Evolutionary conservation across 1,140 invertebrate genomes (phyloP).

Genomic region (Drosophila watanabei): DNA sequence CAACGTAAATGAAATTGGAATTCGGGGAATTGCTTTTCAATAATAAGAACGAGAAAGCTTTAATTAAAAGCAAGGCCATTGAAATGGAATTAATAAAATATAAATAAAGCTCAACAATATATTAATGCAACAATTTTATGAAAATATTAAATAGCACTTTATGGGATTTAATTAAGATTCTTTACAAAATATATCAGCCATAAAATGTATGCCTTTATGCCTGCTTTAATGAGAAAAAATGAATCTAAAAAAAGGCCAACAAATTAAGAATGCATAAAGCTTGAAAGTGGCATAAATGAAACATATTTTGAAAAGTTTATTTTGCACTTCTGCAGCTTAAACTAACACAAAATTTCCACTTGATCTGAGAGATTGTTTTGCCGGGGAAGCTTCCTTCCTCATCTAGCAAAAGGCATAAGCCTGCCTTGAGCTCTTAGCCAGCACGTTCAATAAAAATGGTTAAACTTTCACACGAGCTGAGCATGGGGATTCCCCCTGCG

Average conservation of each 20-base stretch:
- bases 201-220: neutral
- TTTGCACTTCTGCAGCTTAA: neutral
- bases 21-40: neutral
- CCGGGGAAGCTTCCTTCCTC: too few relatives aligned
- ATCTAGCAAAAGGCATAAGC: slow-evolving; percentile 39
- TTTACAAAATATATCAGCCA: neutral
- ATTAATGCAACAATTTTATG: neutral
- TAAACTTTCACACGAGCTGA: slow-evolving; percentile 41
- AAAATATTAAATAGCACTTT: neutral
- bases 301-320: neutral
- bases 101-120: neutral
- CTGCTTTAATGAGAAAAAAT: neutral
- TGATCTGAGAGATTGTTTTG: slow-evolving; percentile 36
- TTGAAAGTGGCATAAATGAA: neutral
- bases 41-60: slow-evolving; percentile 2
- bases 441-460: slow-evolving; percentile 43
- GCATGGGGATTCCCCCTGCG: neutral
- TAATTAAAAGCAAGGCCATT: slow-evolving; percentile 12
- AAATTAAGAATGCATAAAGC: neutral
- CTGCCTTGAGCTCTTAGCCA: slow-evolving; percentile 14
- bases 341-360: neutral
- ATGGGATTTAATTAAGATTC: neutral
- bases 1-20: slow-evolving; percentile 19
- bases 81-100: neutral
- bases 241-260: neutral